Conservation (phyloP, 2,888 invertebrate genomes). For the Geotrupes spiniger region DNA sequence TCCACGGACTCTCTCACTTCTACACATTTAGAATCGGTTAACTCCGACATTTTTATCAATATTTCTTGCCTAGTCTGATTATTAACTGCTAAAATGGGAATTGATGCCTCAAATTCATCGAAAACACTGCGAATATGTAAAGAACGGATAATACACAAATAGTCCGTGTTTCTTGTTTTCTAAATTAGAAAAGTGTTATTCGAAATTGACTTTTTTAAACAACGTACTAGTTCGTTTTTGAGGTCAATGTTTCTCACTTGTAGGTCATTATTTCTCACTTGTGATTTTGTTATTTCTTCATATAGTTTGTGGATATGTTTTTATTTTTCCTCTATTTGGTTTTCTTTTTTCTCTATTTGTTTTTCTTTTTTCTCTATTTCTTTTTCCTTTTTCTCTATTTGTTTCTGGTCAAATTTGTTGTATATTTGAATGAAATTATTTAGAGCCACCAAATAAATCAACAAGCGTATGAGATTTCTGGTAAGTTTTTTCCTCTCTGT, state of each 20-base stretch:
- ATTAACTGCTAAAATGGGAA: neutral
- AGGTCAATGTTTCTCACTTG: neutral
- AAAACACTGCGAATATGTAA: constrained; percentile 1
- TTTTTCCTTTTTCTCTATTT: no score
- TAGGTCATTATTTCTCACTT: no score
- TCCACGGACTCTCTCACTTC: neutral
- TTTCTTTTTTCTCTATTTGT: neutral
- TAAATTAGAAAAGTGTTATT: constrained; percentile 1
- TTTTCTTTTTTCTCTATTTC: neutral
- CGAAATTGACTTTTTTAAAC: neutral
- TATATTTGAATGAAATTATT: no score
- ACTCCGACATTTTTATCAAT: neutral
- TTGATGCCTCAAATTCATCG: constrained; percentile 1
- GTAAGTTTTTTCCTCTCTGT: no score
- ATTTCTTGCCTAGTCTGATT: neutral
- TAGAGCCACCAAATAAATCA: no score
- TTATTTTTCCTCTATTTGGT: constrained; percentile 1
- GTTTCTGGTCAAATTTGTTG: no score
- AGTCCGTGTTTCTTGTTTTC: neutral
- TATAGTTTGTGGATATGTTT: no score
- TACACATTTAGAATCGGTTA: neutral
- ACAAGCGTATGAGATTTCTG: no score
- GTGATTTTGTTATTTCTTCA: neutral
- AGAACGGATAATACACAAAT: constrained; percentile 1
- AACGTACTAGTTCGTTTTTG: neutral